Conservation (phyloP, 2,888 invertebrate species). For the Keiferia lycopersicella region DNA sequence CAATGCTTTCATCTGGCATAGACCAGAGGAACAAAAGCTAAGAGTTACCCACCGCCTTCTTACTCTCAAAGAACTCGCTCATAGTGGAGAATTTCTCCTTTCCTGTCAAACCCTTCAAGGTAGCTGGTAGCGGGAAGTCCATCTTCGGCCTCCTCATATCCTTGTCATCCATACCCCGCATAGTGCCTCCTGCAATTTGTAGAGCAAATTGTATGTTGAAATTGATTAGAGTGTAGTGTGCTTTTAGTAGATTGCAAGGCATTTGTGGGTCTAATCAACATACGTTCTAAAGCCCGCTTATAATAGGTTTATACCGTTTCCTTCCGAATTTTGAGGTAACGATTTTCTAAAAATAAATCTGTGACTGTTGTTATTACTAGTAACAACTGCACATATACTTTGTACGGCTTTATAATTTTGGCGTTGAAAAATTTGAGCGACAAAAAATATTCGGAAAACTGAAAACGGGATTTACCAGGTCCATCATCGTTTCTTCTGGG, state of each 20-base stretch:
- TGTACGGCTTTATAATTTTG: too few species aligned
- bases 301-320: too few species aligned
- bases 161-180: conserved; percentile 64
- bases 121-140: conserved; percentile 67
- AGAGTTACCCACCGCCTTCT: conserved; percentile 50
- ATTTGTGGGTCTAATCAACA: too few species aligned
- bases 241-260: neutral
- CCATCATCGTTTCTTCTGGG: conserved; percentile 58
- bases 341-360: too few species aligned
- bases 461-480: conserved; percentile 62
- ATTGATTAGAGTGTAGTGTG: too few species aligned
- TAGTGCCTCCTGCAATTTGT: conserved; percentile 17
- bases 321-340: too few species aligned
- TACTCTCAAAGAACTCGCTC: conserved; percentile 76
- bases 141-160: conserved; percentile 67
- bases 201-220: conserved; percentile 1
- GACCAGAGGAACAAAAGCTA: too few species aligned
- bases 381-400: too few species aligned
- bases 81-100: conserved; percentile 72
- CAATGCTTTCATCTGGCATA: too few species aligned
- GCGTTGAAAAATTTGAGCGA: neutral
- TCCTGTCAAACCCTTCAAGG: conserved; percentile 58
- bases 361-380: too few species aligned
- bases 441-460: too few species aligned
- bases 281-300: too few species aligned